A percentile compares a stretch with the other conserved stretches of the same genome.
These are phyloP conservation scores for Falco concolor DNA, from an alignment of 2,797 vertebrate genomes.

Conservation along the genomic window DNA sequence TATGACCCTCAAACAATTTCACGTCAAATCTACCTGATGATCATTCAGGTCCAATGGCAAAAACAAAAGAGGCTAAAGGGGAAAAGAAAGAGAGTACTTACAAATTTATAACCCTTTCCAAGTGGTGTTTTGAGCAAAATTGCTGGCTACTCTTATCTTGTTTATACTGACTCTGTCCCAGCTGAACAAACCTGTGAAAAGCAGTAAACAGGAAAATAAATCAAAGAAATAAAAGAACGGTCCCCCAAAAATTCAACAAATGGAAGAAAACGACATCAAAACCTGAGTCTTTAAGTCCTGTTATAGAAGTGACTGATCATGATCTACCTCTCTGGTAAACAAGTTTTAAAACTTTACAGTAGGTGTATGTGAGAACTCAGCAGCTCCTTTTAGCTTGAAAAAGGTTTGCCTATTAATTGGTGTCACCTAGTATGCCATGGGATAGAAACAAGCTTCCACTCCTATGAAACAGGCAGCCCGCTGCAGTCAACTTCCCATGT, in stretches of 20 bases:
- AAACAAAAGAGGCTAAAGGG: background rate
- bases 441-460: background rate
- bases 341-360: background rate
- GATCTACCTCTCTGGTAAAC: background rate
- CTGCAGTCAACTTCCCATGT: background rate
- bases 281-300: background rate
- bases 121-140: constrained; percentile 65
- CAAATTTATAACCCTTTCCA: constrained; percentile 84
- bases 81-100: constrained; percentile 75
- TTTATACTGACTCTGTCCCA: constrained; percentile 88
- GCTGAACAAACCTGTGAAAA: constrained; percentile 84
- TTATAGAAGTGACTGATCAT: background rate
- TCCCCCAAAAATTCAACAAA: background rate
- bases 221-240: background rate
- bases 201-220: background rate
- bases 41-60: background rate
- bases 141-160: constrained; percentile 79
- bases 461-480: background rate
- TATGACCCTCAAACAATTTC: background rate
- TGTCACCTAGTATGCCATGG: background rate
- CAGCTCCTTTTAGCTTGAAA: background rate
- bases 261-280: background rate
- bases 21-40: background rate
- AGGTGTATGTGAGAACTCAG: background rate
- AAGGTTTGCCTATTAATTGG: background rate